Conservation (phyloP, 2,113 vertebrate species). For the Calyptommatus sinebrachiatus region DNA sequence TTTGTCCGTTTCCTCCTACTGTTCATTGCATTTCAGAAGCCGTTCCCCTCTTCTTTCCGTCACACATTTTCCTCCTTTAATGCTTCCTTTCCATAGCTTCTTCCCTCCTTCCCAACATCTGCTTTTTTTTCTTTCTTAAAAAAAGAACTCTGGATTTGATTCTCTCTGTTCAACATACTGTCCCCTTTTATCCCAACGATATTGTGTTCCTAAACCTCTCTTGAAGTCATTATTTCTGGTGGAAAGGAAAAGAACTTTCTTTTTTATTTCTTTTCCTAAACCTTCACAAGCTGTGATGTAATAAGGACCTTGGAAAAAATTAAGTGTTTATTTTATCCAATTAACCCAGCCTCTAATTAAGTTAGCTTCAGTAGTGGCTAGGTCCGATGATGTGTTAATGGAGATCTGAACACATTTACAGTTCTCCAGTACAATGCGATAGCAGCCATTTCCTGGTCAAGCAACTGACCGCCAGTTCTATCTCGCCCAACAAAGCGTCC, state of each 20-base stretch:
- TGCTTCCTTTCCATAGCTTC: no score
- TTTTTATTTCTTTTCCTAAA: neutral
- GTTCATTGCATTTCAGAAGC: neutral
- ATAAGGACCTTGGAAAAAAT: neutral
- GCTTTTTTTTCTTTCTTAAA: neutral
- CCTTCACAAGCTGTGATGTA: neutral
- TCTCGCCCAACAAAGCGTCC: conserved; percentile 32
- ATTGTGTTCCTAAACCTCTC: neutral
- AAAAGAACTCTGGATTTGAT: neutral
- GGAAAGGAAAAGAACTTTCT: neutral
- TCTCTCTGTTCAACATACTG: neutral
- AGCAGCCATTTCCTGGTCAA: conserved; percentile 45
- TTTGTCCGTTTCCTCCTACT: neutral
- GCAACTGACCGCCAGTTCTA: conserved; percentile 25
- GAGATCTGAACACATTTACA: neutral
- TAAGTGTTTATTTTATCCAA: neutral
- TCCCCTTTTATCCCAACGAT: neutral
- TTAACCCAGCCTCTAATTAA: neutral
- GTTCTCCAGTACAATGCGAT: neutral
- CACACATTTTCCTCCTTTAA: no score
- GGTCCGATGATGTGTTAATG: neutral
- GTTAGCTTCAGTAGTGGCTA: neutral
- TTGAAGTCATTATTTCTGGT: conserved; percentile 9
- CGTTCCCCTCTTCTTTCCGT: neutral
- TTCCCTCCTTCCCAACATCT: neutral